A percentile compares a stretch with the other conserved stretches of the same genome.
Conservation (phyloP, 2,888 invertebrate species). For the Hydrotaea cyrtoneurina region DNA sequence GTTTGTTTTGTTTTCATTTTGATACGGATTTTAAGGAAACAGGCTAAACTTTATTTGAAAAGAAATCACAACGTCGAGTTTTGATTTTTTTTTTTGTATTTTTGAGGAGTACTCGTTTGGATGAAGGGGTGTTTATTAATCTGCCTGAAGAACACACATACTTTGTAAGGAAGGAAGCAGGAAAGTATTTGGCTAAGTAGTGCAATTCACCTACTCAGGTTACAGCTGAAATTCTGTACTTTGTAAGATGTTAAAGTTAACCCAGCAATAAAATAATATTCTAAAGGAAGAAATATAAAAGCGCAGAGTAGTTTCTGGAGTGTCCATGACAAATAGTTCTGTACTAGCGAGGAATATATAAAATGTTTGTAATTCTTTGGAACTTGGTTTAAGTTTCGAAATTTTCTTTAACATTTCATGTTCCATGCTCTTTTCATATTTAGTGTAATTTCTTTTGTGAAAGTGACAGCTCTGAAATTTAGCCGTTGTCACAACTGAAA, state of each 20-base stretch:
- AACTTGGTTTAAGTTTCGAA: no score
- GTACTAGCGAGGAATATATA: no score
- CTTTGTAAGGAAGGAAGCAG: conserved; percentile 51
- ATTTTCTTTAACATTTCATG: no score
- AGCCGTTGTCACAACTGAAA: no score
- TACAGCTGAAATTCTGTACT: conserved; percentile 1
- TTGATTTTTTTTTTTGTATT: conserved; percentile 17
- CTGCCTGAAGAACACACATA: neutral
- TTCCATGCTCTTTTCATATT: no score
- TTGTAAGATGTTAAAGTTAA: neutral
- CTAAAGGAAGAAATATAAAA: no score
- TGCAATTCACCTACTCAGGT: conserved; percentile 20
- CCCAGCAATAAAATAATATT: no score
- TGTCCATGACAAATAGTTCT: no score
- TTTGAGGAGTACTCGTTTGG: neutral
- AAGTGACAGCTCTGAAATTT: no score
- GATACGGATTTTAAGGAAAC: conserved; percentile 15
- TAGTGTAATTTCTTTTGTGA: no score
- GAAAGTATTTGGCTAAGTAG: neutral
- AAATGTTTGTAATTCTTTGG: no score
- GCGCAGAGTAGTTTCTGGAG: no score
- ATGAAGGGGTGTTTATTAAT: neutral
- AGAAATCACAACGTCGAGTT: conserved; percentile 44
- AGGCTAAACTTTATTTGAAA: conserved; percentile 38
- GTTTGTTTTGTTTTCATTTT: neutral